Evolutionary conservation across 2,113 vertebrate species (phyloP).

Genomic region (Vombatus ursinus): DNA sequence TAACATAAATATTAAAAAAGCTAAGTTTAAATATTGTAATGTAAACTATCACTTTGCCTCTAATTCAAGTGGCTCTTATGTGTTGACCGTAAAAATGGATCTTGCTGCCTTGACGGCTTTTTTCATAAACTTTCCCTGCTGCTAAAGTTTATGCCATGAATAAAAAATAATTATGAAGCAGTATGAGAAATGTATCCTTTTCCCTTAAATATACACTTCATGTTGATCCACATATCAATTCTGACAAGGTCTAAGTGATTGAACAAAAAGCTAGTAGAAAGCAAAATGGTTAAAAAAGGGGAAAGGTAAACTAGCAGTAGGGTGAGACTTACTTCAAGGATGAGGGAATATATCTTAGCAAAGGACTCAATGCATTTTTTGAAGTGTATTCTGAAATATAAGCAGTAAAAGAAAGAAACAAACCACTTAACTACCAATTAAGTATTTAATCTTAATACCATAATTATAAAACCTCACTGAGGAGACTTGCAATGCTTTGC

Average conservation of each 20-base stretch:
- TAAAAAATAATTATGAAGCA: neutral
- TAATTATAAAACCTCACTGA: constrained; percentile 45
- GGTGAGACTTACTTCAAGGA: neutral
- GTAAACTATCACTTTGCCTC: too few relatives aligned
- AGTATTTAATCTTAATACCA: constrained; percentile 37
- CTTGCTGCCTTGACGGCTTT: neutral
- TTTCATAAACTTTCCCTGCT: neutral
- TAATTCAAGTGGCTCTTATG: too few relatives aligned
- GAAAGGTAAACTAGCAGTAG: too few relatives aligned
- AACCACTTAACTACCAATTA: constrained; percentile 19
- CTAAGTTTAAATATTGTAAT: too few relatives aligned
- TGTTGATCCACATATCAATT: neutral
- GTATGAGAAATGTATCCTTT: neutral
- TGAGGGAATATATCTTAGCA: neutral
- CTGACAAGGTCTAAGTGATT: neutral
- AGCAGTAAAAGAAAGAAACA: constrained; percentile 16
- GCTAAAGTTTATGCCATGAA: neutral
- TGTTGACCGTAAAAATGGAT: neutral
- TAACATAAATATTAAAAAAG: too few relatives aligned
- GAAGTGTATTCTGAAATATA: constrained; percentile 6
- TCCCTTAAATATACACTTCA: neutral
- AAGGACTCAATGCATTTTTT: neutral
- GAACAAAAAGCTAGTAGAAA: neutral
- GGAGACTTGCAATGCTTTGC: neutral
- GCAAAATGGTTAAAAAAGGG: too few relatives aligned